A percentile compares a stretch with the other conserved stretches of the same genome.
These are phyloP conservation scores for Lontra canadensis DNA, from an alignment of 2,113 vertebrate species.

Conservation along the genomic window DNA sequence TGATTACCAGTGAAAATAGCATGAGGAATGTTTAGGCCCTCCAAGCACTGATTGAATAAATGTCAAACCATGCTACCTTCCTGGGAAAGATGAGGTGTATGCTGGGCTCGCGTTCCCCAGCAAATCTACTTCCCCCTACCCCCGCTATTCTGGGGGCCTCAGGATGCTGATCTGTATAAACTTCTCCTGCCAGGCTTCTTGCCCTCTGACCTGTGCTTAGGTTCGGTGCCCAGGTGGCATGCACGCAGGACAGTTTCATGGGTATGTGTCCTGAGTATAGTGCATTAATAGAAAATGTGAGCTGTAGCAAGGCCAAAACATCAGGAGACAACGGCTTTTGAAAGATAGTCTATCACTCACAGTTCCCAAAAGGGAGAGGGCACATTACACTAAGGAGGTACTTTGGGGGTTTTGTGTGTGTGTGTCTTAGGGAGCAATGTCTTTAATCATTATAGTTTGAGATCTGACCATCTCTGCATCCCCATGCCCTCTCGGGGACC, in stretches of 20 bases:
- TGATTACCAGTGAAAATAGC: not conserved
- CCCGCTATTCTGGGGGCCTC: not conserved
- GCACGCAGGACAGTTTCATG: not conserved
- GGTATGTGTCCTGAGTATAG: not conserved
- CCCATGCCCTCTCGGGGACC: not conserved
- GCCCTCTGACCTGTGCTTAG: not conserved
- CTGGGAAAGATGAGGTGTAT: not conserved
- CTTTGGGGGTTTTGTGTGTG: not conserved
- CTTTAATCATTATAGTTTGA: constrained; percentile 70
- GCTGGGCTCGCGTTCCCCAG: not conserved
- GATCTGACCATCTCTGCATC: not conserved
- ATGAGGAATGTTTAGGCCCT: not conserved
- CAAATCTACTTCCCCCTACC: not conserved
- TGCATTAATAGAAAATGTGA: not conserved
- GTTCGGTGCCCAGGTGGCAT: too few species aligned
- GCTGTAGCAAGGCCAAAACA: not conserved
- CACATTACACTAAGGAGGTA: not conserved
- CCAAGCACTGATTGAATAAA: not conserved
- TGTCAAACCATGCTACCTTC: not conserved
- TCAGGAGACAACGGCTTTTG: not conserved
- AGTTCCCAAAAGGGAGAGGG: not conserved
- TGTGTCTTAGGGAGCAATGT: not conserved
- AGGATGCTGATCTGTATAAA: not conserved
- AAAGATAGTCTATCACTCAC: not conserved
- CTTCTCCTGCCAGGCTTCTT: not conserved